Evolutionary conservation across 2,797 vertebrate species (phyloP).

Genomic region (Momotus momota): DNA sequence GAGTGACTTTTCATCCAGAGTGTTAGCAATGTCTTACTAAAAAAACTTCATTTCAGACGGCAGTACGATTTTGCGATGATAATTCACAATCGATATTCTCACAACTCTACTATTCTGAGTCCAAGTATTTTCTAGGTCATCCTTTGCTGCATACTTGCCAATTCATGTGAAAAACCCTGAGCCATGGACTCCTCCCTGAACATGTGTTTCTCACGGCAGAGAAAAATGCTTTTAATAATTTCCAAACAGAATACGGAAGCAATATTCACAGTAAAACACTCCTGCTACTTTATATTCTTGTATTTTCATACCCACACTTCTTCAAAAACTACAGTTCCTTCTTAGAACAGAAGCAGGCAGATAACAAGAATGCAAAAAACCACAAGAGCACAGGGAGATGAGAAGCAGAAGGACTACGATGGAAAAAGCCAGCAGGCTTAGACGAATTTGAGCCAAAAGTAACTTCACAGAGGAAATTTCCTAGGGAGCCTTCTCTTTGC

Average conservation of each 20-base stretch:
- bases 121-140: slow-evolving; percentile 63
- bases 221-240: slow-evolving; percentile 28
- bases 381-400: background rate
- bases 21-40: background rate
- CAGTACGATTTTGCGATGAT: background rate
- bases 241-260: slow-evolving; percentile 4
- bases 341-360: background rate
- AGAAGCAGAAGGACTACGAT: slow-evolving; percentile 31
- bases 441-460: slow-evolving; percentile 44
- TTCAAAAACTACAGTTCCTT: slow-evolving; percentile 17
- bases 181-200: background rate
- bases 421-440: slow-evolving; percentile 41
- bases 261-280: slow-evolving; percentile 1
- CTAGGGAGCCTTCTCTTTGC: slow-evolving; percentile 20
- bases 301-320: slow-evolving; percentile 5
- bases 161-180: slow-evolving; percentile 11
- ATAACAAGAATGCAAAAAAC: background rate
- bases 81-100: background rate
- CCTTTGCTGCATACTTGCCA: slow-evolving; percentile 30
- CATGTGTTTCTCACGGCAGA: slow-evolving; percentile 33
- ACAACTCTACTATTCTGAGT: background rate
- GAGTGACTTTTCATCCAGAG: background rate
- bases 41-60: background rate
- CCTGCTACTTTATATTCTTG: slow-evolving; percentile 11
- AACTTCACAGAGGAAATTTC: slow-evolving; percentile 55